phyloP scores from a whole-genome alignment of 1,140 invertebrate genomes.

The Pararge aegeria region DNA sequence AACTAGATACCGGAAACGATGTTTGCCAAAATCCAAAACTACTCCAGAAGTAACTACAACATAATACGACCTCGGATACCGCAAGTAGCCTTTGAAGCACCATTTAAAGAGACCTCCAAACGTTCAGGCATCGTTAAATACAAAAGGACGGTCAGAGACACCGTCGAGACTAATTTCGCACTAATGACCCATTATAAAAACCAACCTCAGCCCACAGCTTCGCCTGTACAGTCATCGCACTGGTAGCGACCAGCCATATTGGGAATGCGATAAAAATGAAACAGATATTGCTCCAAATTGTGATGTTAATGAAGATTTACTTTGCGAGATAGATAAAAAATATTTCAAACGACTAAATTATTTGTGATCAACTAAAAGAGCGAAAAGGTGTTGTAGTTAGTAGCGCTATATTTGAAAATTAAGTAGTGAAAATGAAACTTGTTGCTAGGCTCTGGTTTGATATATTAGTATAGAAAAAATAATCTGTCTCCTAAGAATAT shows the following conservation, averaged over 20 bases:
- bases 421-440: no score
- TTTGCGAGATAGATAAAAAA: no score
- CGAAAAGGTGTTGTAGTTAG: no score
- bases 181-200: conserved; percentile 12
- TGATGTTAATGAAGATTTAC: background rate
- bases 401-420: no score
- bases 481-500: no score
- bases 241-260: background rate
- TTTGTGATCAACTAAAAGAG: no score
- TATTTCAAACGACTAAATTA: no score
- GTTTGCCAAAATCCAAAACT: background rate
- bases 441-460: no score
- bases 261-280: background rate
- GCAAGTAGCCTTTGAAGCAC: conserved; percentile 6
- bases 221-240: background rate
- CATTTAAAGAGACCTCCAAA: conserved; percentile 7
- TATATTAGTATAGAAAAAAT: no score
- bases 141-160: conserved; percentile 10
- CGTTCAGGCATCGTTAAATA: conserved; percentile 7
- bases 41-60: background rate
- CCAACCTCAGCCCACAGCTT: background rate
- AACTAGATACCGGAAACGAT: background rate
- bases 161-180: conserved; percentile 10
- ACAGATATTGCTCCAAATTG: background rate
- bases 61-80: background rate